These are phyloP conservation scores for Xiphorhynchus elegans DNA, from an alignment of 2,113 vertebrate genomes.

Conservation along the genomic window DNA sequence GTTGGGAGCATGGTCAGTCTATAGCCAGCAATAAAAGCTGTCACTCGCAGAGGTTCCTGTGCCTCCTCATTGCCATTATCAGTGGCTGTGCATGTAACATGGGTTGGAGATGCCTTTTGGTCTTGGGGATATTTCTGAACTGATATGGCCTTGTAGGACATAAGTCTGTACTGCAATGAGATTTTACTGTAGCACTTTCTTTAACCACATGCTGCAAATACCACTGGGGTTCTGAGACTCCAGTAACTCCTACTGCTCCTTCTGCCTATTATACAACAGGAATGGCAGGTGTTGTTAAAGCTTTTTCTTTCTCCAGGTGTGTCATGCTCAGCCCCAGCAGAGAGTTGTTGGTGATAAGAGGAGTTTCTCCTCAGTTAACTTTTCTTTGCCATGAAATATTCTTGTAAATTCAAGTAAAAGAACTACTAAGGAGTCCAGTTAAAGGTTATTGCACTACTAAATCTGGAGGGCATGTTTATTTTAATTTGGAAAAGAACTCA, in stretches of 20 bases:
- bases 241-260: background rate
- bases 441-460: background rate
- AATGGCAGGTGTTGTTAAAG: background rate
- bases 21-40: background rate
- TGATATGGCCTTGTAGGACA: rapidly evolving
- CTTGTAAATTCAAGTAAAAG: background rate
- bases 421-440: background rate
- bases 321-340: background rate
- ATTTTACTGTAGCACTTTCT: background rate
- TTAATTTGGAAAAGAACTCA: background rate
- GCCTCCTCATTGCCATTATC: background rate
- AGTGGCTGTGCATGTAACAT: rapidly evolving
- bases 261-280: background rate
- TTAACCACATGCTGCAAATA: background rate
- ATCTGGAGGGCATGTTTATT: background rate
- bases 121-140: background rate
- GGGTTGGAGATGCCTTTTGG: background rate
- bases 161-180: background rate
- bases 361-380: background rate
- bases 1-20: background rate
- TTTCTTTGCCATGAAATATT: background rate
- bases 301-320: background rate
- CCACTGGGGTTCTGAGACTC: background rate
- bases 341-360: background rate
- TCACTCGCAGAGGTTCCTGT: background rate